phyloP scores from a whole-genome alignment of 92 coral and sea anemone genomes.

The Epizoanthus rinbou region DNA sequence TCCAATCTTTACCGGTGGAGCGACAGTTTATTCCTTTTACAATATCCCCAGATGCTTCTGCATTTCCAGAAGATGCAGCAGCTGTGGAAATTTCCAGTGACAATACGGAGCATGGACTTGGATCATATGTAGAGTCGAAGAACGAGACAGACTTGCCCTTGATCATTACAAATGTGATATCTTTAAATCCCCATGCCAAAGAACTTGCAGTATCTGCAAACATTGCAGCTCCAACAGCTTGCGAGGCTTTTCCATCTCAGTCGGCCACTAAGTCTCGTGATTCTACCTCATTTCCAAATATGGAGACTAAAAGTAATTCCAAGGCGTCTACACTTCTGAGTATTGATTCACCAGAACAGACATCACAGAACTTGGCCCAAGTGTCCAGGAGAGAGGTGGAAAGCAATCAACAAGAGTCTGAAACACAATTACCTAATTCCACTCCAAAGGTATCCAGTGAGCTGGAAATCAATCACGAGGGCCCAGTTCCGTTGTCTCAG shows the following conservation, averaged over 20 bases:
- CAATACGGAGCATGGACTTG: not conserved
- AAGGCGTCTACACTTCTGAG: not conserved
- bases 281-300: not conserved
- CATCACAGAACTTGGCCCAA: not conserved
- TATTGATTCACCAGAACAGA: not conserved
- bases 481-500: not conserved
- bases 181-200: slow-evolving; percentile 11
- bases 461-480: not conserved
- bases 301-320: too few relatives aligned
- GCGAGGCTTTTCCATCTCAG: not conserved
- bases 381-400: not conserved
- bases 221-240: not conserved
- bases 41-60: not conserved
- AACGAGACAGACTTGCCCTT: slow-evolving; percentile 18
- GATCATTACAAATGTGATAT: slow-evolving; percentile 32
- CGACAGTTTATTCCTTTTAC: not conserved
- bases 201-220: not conserved
- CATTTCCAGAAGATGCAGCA: not conserved
- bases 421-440: not conserved
- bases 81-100: not conserved
- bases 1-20: not conserved
- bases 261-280: not conserved
- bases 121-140: slow-evolving; percentile 3
- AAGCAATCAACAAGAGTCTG: not conserved
- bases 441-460: not conserved